These are phyloP conservation scores for Gobius niger DNA, from an alignment of 2,113 vertebrate species.

Conservation along the genomic window DNA sequence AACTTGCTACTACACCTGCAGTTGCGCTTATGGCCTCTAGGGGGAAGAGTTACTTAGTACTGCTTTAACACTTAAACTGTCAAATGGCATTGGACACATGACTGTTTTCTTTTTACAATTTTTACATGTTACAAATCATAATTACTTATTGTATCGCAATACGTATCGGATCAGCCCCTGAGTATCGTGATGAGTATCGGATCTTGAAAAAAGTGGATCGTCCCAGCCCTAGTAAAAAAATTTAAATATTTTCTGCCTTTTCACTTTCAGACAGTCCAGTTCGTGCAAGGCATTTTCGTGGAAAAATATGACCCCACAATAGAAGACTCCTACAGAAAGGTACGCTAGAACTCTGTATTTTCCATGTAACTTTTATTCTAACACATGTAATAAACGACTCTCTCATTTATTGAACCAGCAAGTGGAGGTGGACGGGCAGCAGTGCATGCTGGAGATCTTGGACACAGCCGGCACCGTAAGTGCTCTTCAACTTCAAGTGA, in stretches of 20 bases:
- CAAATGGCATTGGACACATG: too few relatives aligned
- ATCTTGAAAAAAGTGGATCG: background rate
- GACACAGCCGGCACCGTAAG: slow-evolving; percentile 98
- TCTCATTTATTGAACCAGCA: slow-evolving; percentile 78
- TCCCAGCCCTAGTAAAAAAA: background rate
- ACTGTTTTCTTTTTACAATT: too few relatives aligned
- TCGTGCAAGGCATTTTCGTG: slow-evolving; percentile 99
- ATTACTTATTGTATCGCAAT: too few relatives aligned
- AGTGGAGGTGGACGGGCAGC: slow-evolving; percentile 98
- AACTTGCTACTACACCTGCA: too few relatives aligned
- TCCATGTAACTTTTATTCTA: background rate
- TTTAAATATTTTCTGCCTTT: slow-evolving; percentile 6
- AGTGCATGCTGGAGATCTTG: slow-evolving; percentile 99
- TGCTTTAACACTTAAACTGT: too few relatives aligned
- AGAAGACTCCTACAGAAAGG: slow-evolving; percentile 99
- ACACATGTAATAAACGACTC: background rate
- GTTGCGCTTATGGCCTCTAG: too few relatives aligned
- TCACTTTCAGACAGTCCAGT: slow-evolving; percentile 90
- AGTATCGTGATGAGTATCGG: too few relatives aligned
- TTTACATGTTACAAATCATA: too few relatives aligned
- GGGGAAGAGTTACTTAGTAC: too few relatives aligned
- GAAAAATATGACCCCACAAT: slow-evolving; percentile 99
- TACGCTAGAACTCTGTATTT: slow-evolving; percentile 28
- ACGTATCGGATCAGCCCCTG: too few relatives aligned
- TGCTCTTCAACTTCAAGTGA: slow-evolving; percentile 12